Evolutionary conservation across 2,797 vertebrate species (phyloP), one percentile per base, ranked within the genome.

Genomic region (Pelobates cultripes): DNA sequence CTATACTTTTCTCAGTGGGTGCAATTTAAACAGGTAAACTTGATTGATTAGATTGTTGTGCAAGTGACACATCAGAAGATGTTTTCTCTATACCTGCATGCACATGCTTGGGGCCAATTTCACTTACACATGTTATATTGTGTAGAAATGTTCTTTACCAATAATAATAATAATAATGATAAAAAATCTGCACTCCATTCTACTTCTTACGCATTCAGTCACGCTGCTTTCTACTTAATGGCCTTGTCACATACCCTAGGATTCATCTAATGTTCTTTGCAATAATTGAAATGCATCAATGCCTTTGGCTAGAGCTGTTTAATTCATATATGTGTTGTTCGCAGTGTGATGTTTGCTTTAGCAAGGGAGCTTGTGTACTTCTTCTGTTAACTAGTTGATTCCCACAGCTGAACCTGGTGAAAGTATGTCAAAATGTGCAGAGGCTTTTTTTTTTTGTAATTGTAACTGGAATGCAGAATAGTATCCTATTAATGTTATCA

Each of bases 241-340:
- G 55, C 55, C 55, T 57, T 57, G 55, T 57, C 55, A 57, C 55
- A 68, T 42, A 68, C 66, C 66, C 40, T 41, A 68, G 66, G 66
- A 68, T 41, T 68, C 66, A 68, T 7, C 66, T 68, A 68, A 68
- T 68, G 66, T 68, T 68, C 66, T 68, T 68, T 68, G 66, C 28
- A 68, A 68, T 68, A 68, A 68, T 68, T 68, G 66, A 68, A 68
- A 68, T 68, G 66, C 66, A 68, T 42, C 66, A 42, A 68, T n/a
- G 66, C 66, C 66, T 43, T 68, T 68, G 66, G 66, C 66, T 42
- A 68, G 40, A 42, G 66, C 66, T 68, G 66, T 43, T 68, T 68
- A 68, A 68, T 68, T 68, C 66, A 68, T 68, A 68, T 68, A 68
- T 68, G 42, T 68, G 66, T 68, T 68, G 66, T 68, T 68, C 66